Evolutionary conservation across 30 jellyfish, hydroid and myxozoan genomes (phyloP).

Genomic region (Nemopilema nomurai): DNA sequence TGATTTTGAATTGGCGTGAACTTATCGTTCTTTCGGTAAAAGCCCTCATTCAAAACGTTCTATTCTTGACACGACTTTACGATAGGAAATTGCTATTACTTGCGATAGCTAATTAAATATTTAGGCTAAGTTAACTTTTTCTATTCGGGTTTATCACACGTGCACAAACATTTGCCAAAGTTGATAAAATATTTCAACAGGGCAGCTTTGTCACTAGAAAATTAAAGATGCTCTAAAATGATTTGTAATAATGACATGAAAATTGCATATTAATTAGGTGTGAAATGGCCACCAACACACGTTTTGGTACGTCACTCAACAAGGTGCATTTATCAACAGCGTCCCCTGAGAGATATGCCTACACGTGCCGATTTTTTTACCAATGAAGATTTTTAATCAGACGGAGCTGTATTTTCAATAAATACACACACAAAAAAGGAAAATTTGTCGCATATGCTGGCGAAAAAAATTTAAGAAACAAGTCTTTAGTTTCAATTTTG

Average conservation of each 20-base stretch:
- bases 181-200: constrained; percentile 48
- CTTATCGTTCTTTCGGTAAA: constrained; percentile 64
- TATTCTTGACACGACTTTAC: constrained; percentile 57
- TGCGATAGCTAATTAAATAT: constrained; percentile 47
- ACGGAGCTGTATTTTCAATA: too few species aligned
- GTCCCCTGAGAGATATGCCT: too few species aligned
- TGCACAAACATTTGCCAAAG: constrained; percentile 44
- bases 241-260: constrained; percentile 10
- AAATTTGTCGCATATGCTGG: too few species aligned
- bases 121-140: constrained; percentile 45
- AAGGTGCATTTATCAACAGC: too few species aligned
- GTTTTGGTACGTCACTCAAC: too few species aligned
- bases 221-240: constrained; percentile 23
- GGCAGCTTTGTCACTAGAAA: constrained; percentile 32
- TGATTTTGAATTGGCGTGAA: constrained; percentile 49
- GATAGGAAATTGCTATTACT: constrained; percentile 59
- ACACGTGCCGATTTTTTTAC: too few species aligned
- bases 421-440: too few species aligned
- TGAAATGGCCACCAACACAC: background rate
- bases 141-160: constrained; percentile 55
- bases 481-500: too few species aligned
- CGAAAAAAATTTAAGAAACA: too few species aligned
- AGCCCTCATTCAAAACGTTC: constrained; percentile 37
- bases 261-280: background rate
- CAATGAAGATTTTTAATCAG: too few species aligned